Conservation (phyloP, 2,797 vertebrate genomes). For the Holocentrus rufus region DNA sequence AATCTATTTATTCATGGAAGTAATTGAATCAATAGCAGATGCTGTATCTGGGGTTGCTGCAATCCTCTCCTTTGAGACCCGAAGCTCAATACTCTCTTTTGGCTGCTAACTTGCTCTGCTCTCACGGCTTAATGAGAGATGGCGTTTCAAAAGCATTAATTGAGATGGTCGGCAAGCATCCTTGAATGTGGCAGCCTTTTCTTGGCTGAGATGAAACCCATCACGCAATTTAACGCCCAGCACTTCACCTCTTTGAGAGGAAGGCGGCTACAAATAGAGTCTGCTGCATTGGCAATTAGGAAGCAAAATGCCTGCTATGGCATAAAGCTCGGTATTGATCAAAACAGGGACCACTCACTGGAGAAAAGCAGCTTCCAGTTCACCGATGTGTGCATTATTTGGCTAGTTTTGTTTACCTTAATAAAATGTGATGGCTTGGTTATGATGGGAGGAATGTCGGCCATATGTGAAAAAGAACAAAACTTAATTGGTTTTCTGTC, state of each 20-base stretch:
- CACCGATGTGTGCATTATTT: neutral
- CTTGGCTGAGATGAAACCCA: constrained; percentile 62
- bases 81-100: constrained; percentile 58
- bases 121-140: constrained; percentile 75
- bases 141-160: constrained; percentile 80
- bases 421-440: constrained; percentile 2
- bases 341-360: constrained; percentile 12
- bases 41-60: constrained; percentile 55
- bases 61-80: constrained; percentile 60
- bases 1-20: constrained; percentile 62
- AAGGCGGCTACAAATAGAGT: constrained; percentile 57
- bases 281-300: constrained; percentile 58
- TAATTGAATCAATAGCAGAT: constrained; percentile 68
- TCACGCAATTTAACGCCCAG: constrained; percentile 60
- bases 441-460: neutral
- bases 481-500: no score
- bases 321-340: constrained; percentile 4
- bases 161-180: constrained; percentile 69
- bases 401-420: neutral
- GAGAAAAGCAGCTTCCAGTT: constrained; percentile 6
- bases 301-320: constrained; percentile 14
- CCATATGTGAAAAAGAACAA: neutral
- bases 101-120: constrained; percentile 52
- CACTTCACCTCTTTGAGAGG: constrained; percentile 54
- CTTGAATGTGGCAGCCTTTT: constrained; percentile 60